Conservation (phyloP, 2,113 vertebrate genomes). For the Cacatua alba region DNA sequence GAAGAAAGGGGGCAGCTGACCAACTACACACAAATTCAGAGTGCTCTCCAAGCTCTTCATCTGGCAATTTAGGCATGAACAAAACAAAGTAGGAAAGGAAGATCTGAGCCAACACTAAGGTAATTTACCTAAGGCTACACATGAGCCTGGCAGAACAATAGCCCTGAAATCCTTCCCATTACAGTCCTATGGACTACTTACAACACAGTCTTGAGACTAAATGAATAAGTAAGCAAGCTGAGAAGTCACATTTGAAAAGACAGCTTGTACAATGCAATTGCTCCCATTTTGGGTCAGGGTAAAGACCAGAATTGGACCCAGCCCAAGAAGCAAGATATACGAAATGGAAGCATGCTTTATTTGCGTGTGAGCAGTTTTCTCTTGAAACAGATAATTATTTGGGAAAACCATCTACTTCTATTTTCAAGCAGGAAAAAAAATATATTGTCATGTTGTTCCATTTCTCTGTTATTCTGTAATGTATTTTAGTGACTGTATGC, state of each 20-base stretch:
- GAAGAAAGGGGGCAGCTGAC: neutral
- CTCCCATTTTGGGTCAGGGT: neutral
- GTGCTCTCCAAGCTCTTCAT: neutral
- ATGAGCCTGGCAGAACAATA: neutral
- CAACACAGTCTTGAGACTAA: neutral
- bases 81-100: neutral
- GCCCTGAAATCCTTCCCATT: neutral
- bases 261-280: neutral
- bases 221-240: accelerated
- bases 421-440: neutral
- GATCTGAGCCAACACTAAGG: neutral
- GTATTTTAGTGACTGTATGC: slow-evolving; percentile 14
- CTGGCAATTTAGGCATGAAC: neutral
- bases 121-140: neutral
- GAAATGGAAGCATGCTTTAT: neutral
- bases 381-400: slow-evolving; percentile 1
- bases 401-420: neutral
- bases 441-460: neutral
- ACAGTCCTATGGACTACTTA: neutral
- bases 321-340: neutral
- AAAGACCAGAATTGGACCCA: neutral
- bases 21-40: neutral
- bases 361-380: neutral
- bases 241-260: neutral
- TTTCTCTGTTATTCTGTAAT: slow-evolving; percentile 29